Percentiles rank a stretch among this genome's conserved stretches.
phyloP scores from a whole-genome alignment of 2,888 invertebrate genomes.

The Spodoptera picta region DNA sequence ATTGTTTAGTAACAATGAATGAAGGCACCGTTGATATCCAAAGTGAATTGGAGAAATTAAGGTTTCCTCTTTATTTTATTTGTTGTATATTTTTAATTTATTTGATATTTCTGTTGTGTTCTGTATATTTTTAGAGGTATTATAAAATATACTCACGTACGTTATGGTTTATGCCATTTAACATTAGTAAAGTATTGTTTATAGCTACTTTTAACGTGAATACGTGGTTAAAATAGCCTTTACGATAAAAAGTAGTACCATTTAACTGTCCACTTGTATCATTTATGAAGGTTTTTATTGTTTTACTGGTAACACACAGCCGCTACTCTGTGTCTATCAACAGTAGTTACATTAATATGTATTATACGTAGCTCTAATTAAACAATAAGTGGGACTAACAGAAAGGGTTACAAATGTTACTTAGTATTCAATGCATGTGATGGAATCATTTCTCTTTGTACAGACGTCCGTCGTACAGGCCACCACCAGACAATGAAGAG shows the following conservation, averaged over 20 bases:
- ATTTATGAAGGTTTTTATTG: no score
- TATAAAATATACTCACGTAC: no score
- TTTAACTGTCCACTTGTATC: no score
- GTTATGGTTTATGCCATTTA: no score
- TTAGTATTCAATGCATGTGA: slow-evolving; percentile 30
- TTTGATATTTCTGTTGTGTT: not conserved
- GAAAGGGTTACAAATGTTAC: slow-evolving; percentile 23
- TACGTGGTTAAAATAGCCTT: no score
- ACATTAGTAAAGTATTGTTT: no score
- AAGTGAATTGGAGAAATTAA: slow-evolving; percentile 77
- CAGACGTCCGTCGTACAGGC: slow-evolving; percentile 30
- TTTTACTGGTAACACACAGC: no score
- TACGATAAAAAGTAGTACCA: no score
- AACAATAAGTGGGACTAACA: slow-evolving; percentile 13
- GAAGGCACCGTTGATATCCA: slow-evolving; percentile 76
- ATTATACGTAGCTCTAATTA: slow-evolving; percentile 7
- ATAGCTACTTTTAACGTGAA: no score
- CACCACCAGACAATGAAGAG: slow-evolving; percentile 18
- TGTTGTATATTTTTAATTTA: not conserved
- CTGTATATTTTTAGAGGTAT: no score
- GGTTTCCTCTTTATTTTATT: slow-evolving; percentile 60
- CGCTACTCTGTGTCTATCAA: no score
- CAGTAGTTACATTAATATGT: not conserved
- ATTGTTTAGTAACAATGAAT: slow-evolving; percentile 65
- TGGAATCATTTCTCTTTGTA: slow-evolving; percentile 47